Evolutionary conservation across 2,888 invertebrate genomes (phyloP).

Genomic region (Lasioglossum zephyrum): DNA sequence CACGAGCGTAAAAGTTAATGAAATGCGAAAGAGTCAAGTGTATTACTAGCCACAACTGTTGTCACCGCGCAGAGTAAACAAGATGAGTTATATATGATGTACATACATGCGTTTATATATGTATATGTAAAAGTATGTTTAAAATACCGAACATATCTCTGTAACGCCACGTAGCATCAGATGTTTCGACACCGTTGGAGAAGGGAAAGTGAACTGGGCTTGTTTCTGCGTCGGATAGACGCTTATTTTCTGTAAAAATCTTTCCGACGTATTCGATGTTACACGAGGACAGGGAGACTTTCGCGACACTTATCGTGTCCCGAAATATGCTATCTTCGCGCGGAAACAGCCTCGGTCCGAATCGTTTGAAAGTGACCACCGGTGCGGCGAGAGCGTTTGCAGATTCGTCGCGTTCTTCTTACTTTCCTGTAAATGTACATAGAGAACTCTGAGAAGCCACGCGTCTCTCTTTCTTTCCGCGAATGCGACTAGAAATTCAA

Average conservation of each 20-base stretch:
- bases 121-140: slow-evolving; percentile 72
- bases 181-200: slow-evolving; percentile 50
- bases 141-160: slow-evolving; percentile 80
- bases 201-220: not conserved
- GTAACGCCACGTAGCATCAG: slow-evolving; percentile 78
- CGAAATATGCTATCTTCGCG: not conserved
- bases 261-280: not conserved
- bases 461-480: not conserved
- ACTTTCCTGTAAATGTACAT: not conserved
- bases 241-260: not conserved
- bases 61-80: slow-evolving; percentile 73
- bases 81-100: slow-evolving; percentile 43
- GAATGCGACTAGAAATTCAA: not conserved
- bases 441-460: not conserved
- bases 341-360: not conserved
- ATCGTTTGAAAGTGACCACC: not conserved
- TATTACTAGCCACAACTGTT: slow-evolving; percentile 80
- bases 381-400: not conserved
- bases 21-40: slow-evolving; percentile 57
- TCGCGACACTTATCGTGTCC: not conserved
- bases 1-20: not conserved
- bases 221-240: not conserved
- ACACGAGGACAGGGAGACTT: not conserved
- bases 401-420: not conserved
- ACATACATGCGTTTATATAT: slow-evolving; percentile 55